Evolutionary conservation across 2,888 invertebrate genomes (phyloP).

Genomic region (Cheilosia variabilis): DNA sequence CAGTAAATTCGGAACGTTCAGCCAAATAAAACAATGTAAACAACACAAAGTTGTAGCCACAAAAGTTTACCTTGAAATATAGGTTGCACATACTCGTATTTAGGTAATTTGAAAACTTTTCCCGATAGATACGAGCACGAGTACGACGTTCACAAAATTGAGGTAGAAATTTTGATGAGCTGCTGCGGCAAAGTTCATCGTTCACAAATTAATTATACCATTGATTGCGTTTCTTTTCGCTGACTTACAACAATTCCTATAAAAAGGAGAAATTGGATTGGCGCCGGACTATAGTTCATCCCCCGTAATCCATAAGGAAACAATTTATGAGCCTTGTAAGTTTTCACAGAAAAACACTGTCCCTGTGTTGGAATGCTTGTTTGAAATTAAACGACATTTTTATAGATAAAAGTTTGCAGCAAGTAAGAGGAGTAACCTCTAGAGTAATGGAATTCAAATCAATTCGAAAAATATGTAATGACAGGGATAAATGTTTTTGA

Average conservation of each 20-base stretch:
- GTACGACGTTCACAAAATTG: neutral
- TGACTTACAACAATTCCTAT: neutral
- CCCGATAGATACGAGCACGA: neutral
- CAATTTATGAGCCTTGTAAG: neutral
- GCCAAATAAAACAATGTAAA: neutral
- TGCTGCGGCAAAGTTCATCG: neutral
- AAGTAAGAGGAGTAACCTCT: neutral
- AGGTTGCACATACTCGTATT: neutral
- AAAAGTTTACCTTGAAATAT: neutral
- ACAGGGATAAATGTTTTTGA: no score
- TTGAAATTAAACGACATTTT: neutral
- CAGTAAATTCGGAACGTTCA: neutral
- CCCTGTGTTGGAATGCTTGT: neutral
- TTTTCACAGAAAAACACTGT: neutral
- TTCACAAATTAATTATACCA: neutral
- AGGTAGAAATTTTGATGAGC: neutral
- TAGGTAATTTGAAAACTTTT: neutral
- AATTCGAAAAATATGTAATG: no score
- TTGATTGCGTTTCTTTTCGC: neutral
- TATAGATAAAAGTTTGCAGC: neutral
- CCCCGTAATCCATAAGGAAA: neutral
- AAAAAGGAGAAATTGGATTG: no score
- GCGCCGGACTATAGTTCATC: no score
- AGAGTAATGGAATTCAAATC: neutral
- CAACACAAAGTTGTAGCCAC: neutral